A percentile compares a stretch with the other conserved stretches of the same genome.
phyloP scores from a whole-genome alignment of 2,797 vertebrate species.

The Siniperca undulata region DNA sequence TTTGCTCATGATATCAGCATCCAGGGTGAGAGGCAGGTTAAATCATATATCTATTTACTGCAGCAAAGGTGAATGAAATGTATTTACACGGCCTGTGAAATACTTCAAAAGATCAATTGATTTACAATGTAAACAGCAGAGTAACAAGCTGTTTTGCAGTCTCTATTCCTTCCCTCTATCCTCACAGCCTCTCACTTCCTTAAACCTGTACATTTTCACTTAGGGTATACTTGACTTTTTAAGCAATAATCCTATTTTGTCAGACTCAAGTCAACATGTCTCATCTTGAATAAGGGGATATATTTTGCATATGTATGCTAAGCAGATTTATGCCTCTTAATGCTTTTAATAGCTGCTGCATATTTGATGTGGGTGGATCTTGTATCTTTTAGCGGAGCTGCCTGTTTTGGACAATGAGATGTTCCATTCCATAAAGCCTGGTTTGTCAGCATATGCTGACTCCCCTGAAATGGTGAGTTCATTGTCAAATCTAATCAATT shows the following conservation, averaged over 20 bases:
- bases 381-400: slow-evolving; percentile 82
- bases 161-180: neutral
- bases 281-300: slow-evolving; percentile 46
- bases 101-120: neutral
- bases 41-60: slow-evolving; percentile 5
- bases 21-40: neutral
- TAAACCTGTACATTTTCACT: slow-evolving; percentile 25
- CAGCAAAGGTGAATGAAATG: neutral
- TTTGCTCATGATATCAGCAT: neutral
- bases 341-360: slow-evolving; percentile 59
- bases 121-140: slow-evolving; percentile 17
- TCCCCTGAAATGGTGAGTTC: slow-evolving; percentile 90
- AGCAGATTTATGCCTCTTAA: slow-evolving; percentile 59
- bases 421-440: slow-evolving; percentile 95
- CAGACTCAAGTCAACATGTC: slow-evolving; percentile 46
- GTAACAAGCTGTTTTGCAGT: neutral
- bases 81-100: slow-evolving; percentile 1
- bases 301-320: slow-evolving; percentile 41
- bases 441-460: slow-evolving; percentile 94
- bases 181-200: slow-evolving; percentile 3
- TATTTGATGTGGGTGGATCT: slow-evolving; percentile 70
- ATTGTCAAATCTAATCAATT: slow-evolving; percentile 60
- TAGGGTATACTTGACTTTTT: slow-evolving; percentile 23
- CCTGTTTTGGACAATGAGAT: slow-evolving; percentile 94
- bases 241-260: slow-evolving; percentile 54